phyloP scores from a whole-genome alignment of 2,888 invertebrate species.

The Zygothrica quintamaculata region DNA sequence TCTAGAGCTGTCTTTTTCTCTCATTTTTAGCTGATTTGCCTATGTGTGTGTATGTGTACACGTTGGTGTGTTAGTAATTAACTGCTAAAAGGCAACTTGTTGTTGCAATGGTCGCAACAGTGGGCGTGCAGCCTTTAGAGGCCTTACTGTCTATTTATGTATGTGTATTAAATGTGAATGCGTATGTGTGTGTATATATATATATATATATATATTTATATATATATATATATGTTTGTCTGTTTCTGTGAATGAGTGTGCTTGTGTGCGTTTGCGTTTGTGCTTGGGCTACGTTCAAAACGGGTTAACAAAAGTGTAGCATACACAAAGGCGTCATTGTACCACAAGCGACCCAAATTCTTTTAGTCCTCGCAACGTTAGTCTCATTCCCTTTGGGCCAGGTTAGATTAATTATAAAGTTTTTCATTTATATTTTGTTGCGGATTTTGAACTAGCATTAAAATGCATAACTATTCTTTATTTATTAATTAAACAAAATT shows the following conservation, averaged over 20 bases:
- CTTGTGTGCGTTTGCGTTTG: conserved; percentile 23
- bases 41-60: conserved; percentile 5
- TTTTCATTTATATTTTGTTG: conserved; percentile 54
- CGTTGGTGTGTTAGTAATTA: conserved; percentile 62
- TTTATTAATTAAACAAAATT: conserved; percentile 19
- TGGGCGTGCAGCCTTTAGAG: conserved; percentile 57
- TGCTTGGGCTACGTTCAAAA: conserved; percentile 47
- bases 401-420: conserved; percentile 71
- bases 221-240: conserved; percentile 17
- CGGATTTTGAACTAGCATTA: conserved; percentile 55
- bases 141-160: conserved; percentile 40
- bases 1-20: conserved; percentile 18
- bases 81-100: conserved; percentile 78
- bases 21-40: conserved; percentile 5
- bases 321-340: conserved; percentile 80
- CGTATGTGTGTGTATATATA: conserved; percentile 14
- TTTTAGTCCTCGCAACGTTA: conserved; percentile 41
- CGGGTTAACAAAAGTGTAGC: conserved; percentile 79
- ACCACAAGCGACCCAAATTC: conserved; percentile 73
- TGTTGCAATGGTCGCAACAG: conserved; percentile 65
- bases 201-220: too few relatives aligned
- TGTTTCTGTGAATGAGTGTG: conserved; percentile 5
- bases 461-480: conserved; percentile 64
- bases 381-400: conserved; percentile 11
- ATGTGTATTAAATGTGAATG: conserved; percentile 5